Evolutionary conservation across 2,797 vertebrate species (phyloP).

Genomic region (Hippocampus kuda): DNA sequence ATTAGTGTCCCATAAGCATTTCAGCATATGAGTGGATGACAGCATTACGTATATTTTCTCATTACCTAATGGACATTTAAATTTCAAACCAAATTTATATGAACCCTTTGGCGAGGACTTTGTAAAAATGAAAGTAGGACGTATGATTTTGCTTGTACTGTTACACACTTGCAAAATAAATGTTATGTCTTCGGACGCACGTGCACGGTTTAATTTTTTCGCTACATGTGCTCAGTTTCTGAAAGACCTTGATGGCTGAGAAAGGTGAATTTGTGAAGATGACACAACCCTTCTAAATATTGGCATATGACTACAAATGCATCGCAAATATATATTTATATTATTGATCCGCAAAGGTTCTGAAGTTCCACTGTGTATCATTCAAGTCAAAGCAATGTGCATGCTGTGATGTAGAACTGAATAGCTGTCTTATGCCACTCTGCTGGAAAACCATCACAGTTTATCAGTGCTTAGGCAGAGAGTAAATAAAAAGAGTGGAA

Average conservation of each 20-base stretch:
- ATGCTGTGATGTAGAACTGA: slow-evolving; percentile 22
- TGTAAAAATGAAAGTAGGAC: no score
- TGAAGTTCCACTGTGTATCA: slow-evolving; percentile 13
- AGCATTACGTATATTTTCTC: no score
- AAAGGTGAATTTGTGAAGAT: neutral
- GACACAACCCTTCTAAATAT: neutral
- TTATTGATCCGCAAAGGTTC: neutral
- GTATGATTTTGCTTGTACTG: no score
- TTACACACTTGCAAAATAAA: no score
- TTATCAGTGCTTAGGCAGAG: slow-evolving; percentile 31
- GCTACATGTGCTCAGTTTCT: neutral
- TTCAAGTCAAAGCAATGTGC: slow-evolving; percentile 29
- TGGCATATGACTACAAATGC: neutral
- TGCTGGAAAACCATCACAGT: slow-evolving; percentile 30
- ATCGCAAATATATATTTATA: neutral
- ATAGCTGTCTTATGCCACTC: slow-evolving; percentile 18
- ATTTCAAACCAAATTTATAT: no score
- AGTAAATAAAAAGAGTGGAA: slow-evolving; percentile 12
- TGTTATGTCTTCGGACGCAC: no score
- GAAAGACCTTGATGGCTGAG: neutral
- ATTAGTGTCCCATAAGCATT: no score
- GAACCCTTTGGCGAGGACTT: no score
- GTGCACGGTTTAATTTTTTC: no score
- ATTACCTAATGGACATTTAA: no score
- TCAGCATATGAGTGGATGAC: no score